Base-by-base conservation (phyloP, 2,888 invertebrate genomes). In the Polydrusus pterygomalis region DNA sequence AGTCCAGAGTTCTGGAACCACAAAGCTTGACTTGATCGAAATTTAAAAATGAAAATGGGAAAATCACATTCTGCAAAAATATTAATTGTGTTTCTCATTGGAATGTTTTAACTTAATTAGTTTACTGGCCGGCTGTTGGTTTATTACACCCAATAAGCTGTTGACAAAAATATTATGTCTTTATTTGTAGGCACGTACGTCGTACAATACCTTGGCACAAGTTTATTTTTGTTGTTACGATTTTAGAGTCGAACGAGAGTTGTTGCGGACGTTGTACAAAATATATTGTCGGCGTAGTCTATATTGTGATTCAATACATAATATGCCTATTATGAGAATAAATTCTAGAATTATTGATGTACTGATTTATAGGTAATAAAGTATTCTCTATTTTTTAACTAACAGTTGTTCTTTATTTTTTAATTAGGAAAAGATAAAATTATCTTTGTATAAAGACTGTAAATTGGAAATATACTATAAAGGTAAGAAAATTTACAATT, bases 261-360 rank as follows among this genome's bases (percentile, higher is more conserved):
- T 60, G 73, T 73, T 73, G 67, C 60, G 60, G 67, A 58, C 72
- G 20, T 58, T 58, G 70, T 63, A 70, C 70, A 70, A 49, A 60
- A 25, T 49, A 40, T 54, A 49, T 62, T 38, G 45, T 63, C 5
- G 47, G 45, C 45, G 56, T 43, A 72, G 58, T 65, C 72, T 69
- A 64, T 70, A 75, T 75, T 75, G 75, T 75, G 75, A 75, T 75
- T 75, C n/a, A 70, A 67, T 75, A 75, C 47, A 56, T 47, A 64
- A 30, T 49, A 65, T 69, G 58, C 17, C 54, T 58, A 72, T 60
- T 72, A 45, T 72, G 63, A 65, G 54, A 49, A 70, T 69, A 69
- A 17, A 67, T 70, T 62, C 17, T 60, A 58, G 15, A 71, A 51
- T 51, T n/a, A 63, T 71, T 64, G 63, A 63, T 25, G 25, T 25